Evolutionary conservation across 2,888 invertebrate species (phyloP).

Genomic region (Aelia acuminata): DNA sequence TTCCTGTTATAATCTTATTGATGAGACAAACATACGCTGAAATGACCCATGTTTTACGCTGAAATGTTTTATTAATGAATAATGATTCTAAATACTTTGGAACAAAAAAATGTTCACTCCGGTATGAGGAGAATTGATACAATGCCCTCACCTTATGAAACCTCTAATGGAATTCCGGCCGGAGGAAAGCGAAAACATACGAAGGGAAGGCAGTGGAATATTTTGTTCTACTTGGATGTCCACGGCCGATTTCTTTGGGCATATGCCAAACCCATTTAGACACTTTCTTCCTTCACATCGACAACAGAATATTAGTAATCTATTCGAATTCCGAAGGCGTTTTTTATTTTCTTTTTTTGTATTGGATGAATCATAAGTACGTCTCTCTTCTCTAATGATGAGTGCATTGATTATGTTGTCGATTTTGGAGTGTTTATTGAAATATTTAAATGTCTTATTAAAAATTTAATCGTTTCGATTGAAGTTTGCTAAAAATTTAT

Average conservation of each 20-base stretch:
- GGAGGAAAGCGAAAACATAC: neutral
- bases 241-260: conserved; percentile 45
- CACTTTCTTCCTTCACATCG: neutral
- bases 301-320: conserved; percentile 20
- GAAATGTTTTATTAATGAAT: too few relatives aligned
- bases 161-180: neutral
- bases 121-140: neutral
- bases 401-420: neutral
- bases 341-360: neutral
- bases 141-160: neutral
- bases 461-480: neutral
- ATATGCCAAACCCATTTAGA: conserved; percentile 31
- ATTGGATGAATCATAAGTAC: neutral
- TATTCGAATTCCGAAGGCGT: neutral
- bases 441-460: neutral
- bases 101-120: too few relatives aligned
- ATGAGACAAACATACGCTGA: too few relatives aligned
- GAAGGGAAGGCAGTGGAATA: conserved; percentile 2
- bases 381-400: neutral
- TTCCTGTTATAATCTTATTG: too few relatives aligned
- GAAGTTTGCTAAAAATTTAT: neutral
- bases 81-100: too few relatives aligned
- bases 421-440: neutral
- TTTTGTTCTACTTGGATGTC: conserved; percentile 41
- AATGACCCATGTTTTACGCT: too few relatives aligned